Base-by-base conservation (phyloP, 2,113 vertebrate species). In the Crotalus horridus region DNA sequence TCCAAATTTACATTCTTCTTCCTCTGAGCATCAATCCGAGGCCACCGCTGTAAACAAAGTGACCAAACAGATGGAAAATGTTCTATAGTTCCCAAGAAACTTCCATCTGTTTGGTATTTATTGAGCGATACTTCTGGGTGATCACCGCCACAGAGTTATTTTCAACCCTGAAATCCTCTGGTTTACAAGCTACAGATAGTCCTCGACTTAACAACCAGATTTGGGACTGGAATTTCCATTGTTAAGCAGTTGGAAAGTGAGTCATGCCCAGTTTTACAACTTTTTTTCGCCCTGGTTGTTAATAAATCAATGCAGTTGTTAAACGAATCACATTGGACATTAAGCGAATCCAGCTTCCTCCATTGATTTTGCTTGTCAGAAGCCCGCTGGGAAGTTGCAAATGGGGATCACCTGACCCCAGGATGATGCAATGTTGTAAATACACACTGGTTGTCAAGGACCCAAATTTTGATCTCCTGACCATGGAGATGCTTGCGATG, bases 171-270 rank as follows among this genome's bases (percentile, higher is more conserved):
- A 91, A 94, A 95, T 93, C 87, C 90, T 51, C 69, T 94, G 93
- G 94, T 94, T 90, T 39, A 55, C 87, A 94, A 95, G 94, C 90
- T 58, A 90, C 92, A 93, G 96, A 96, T 26, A 64, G 26, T 29
- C 26, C 61, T 64, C 10, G 1, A 12, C 3, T 29, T 64, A 51
- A 64, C 10, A 10, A 64, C 61, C 61, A 64, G 61, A 12, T 9
- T 64, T 64, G 61, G 26, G 10, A 64, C 61, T 64, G 26, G 61
- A 29, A 64, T 64, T 1, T 29, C 26, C 26, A 29, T 64, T 11
- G 59, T 3, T 24, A 61, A 61, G 24, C 59, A 26, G 11, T 51
- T 26, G 59, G 3, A 29, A 29, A 61, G 59, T 61, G 24, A 61
- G 24, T 10, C 59, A 13, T 1, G 9, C 24, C 24, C 59, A 64